Evolutionary conservation across 2,113 vertebrate species (phyloP).

Genomic region (Coturnix japonica): DNA sequence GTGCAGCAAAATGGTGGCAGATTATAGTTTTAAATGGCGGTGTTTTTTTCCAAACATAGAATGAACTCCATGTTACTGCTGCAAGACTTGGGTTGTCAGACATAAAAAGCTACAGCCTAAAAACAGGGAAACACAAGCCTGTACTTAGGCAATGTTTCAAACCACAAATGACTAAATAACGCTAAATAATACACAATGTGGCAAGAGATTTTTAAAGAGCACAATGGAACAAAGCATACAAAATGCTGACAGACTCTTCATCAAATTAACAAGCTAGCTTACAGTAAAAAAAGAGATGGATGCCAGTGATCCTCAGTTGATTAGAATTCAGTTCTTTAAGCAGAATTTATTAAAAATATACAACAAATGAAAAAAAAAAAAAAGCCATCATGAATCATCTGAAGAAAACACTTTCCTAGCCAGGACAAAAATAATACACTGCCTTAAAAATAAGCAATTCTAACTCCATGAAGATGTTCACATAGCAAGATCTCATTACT

Average conservation of each 20-base stretch:
- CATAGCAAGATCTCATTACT: background rate
- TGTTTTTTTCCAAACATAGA: slow-evolving; percentile 30
- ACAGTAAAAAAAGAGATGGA: background rate
- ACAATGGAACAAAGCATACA: background rate
- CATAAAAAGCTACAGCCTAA: background rate
- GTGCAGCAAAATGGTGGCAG: background rate
- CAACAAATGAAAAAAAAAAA: background rate
- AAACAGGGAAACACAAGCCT: slow-evolving; percentile 40
- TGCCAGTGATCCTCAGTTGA: background rate
- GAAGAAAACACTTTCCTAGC: background rate
- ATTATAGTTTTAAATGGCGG: slow-evolving; percentile 29
- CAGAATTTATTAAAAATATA: background rate
- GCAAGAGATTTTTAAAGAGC: background rate
- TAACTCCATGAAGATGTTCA: background rate
- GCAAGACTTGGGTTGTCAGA: slow-evolving; percentile 48
- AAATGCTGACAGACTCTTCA: slow-evolving; percentile 22
- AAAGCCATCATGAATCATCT: background rate
- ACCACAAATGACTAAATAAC: slow-evolving; percentile 38
- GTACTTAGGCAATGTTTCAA: slow-evolving; percentile 50
- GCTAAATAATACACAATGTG: background rate
- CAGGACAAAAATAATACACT: background rate
- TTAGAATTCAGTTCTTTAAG: background rate
- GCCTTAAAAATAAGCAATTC: background rate
- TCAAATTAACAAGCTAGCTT: background rate
- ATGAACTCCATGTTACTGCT: background rate